Conservation (phyloP, 2,888 invertebrate genomes). For the Drosophila tripunctata region DNA sequence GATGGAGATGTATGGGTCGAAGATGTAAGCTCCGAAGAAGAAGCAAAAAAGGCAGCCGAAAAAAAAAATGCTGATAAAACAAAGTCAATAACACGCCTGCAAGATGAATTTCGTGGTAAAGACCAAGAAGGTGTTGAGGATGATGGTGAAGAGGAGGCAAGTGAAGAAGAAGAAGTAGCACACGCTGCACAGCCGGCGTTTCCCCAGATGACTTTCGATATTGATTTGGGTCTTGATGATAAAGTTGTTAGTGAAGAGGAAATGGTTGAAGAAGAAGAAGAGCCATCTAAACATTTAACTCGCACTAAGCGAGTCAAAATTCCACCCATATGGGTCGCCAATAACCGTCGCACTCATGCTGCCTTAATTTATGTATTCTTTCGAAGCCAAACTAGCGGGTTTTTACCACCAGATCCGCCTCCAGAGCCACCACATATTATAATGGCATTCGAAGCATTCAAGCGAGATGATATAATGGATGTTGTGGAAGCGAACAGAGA, state of each 20-base stretch:
- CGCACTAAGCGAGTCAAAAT: conserved; percentile 79
- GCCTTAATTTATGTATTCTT: conserved; percentile 86
- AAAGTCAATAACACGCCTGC: conserved; percentile 27
- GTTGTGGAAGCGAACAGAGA: conserved; percentile 85
- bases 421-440: conserved; percentile 88
- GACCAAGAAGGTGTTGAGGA: conserved; percentile 38
- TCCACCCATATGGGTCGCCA: conserved; percentile 86
- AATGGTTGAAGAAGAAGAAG: conserved; percentile 51
- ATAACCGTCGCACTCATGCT: conserved; percentile 86
- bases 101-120: conserved; percentile 26
- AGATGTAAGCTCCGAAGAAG: conserved; percentile 61
- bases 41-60: conserved; percentile 24
- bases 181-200: conserved; percentile 15
- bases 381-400: conserved; percentile 82
- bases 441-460: conserved; percentile 88
- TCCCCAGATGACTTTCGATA: conserved; percentile 48
- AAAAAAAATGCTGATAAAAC: conserved; percentile 26
- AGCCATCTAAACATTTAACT: conserved; percentile 45
- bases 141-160: conserved; percentile 59
- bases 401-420: conserved; percentile 86
- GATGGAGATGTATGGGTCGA: conserved; percentile 71
- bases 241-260: conserved; percentile 45
- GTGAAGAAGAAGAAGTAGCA: conserved; percentile 66
- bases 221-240: conserved; percentile 52
- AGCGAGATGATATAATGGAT: conserved; percentile 87